phyloP scores from a whole-genome alignment of 2,797 vertebrate species.

The Mycteria americana region DNA sequence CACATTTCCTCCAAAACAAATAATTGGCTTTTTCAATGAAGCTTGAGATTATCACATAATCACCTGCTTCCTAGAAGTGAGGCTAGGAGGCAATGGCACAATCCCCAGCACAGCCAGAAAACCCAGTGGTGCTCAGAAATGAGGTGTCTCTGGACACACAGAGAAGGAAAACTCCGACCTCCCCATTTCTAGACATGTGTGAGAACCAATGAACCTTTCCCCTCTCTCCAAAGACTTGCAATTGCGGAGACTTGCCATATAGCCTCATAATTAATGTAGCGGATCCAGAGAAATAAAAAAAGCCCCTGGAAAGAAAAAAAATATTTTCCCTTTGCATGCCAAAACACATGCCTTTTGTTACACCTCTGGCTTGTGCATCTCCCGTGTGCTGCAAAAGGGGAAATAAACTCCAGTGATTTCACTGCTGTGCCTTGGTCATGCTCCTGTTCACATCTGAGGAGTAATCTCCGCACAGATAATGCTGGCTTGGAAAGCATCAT shows the following conservation, averaged over 20 bases:
- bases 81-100: background rate
- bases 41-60: conserved; percentile 1
- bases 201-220: background rate
- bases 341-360: background rate
- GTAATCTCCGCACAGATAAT: background rate
- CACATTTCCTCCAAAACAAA: background rate
- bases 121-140: background rate
- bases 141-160: conserved; percentile 1
- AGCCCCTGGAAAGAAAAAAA: background rate
- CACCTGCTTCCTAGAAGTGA: background rate
- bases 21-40: background rate
- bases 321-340: background rate
- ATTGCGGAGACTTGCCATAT: background rate
- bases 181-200: background rate
- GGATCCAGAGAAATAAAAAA: background rate
- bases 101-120: background rate
- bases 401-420: background rate
- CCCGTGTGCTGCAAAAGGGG: background rate
- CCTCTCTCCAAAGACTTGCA: background rate
- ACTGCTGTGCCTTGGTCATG: background rate
- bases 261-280: background rate
- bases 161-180: background rate
- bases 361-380: background rate
- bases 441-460: background rate
- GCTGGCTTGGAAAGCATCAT: background rate